Evolutionary conservation across 2,797 vertebrate genomes (phyloP), one percentile per base, ranked within the genome.

Genomic region (Darevskia nairensis): DNA sequence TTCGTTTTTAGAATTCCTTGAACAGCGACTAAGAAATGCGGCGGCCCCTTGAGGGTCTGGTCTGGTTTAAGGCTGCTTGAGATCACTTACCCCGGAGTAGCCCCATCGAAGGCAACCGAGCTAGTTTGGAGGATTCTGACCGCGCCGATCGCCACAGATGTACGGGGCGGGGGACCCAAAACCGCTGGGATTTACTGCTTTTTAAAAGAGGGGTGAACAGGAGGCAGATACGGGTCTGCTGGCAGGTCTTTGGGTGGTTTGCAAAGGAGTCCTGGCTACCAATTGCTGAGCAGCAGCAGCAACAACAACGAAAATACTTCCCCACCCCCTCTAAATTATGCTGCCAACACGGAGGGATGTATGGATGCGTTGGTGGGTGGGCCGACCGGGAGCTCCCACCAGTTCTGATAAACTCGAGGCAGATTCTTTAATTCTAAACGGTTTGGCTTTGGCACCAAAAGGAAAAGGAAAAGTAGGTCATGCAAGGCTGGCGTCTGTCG

Each of bases 1-100:
- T 13, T 10, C 32, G 10, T 8, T 23, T 29, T 77, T 46, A 44
- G 25, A 41, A 44, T 75, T 41, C 27, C 27, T 77, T 46, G 27
- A 46, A 8, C 2, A 41, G n/a, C 27, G 4, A 21, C 15, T 1
- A n/a, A 4, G 15, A 7, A 21, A 46, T 21, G 21, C 21, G 15
- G 64, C 13, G 15, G 64, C 13, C 68, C 68, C 29, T 29, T 1
- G 27, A 71, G 41, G 4, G 2, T 59, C 27, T 41, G 19, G n/a
- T 25, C 32, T 13, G 29, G 8, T 27, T 55, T 27, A 74, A 59
- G 46, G 8, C 50, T 29, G 39, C 21, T 29, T 29, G 41, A 25
- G 39, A 55, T 44, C 75, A 79, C 82, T 88, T 84, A 72, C 82
- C 66, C 87, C 10, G 81, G 35, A 84, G 66, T 69, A 88, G 80